Evolutionary conservation across 2,888 invertebrate species (phyloP).

Genomic region (Rhogogaster chlorosoma): DNA sequence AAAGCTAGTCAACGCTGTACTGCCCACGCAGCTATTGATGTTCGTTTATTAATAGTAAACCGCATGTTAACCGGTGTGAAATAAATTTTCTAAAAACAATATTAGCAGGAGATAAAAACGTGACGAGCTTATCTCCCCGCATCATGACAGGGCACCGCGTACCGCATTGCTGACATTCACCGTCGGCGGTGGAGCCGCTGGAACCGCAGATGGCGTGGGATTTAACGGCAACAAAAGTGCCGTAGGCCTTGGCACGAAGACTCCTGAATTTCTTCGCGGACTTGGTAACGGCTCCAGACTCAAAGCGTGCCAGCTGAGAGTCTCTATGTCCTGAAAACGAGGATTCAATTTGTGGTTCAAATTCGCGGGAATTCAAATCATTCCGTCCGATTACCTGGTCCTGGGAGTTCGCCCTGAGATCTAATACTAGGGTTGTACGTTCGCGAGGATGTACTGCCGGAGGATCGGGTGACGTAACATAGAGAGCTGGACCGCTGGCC

Average conservation of each 20-base stretch:
- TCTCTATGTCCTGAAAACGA: constrained; percentile 69
- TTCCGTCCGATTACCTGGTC: constrained; percentile 60
- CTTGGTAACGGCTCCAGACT: constrained; percentile 71
- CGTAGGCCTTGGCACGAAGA: constrained; percentile 60
- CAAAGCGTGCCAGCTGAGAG: constrained; percentile 74
- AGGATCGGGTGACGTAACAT: constrained; percentile 64
- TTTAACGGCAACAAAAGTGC: constrained; percentile 44
- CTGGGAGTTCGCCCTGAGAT: constrained; percentile 71
- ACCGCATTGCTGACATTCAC: constrained; percentile 59
- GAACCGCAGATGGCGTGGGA: constrained; percentile 49
- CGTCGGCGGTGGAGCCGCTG: constrained; percentile 47
- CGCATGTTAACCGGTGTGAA: not conserved
- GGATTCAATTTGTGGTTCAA: no score
- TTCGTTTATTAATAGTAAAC: not conserved
- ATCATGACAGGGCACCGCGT: constrained; percentile 12
- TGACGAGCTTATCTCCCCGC: constrained; percentile 11
- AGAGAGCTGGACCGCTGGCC: constrained; percentile 80
- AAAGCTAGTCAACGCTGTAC: not conserved
- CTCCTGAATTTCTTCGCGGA: constrained; percentile 62
- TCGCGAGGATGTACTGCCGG: constrained; percentile 68
- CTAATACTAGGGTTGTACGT: constrained; percentile 76
- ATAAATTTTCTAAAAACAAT: constrained; percentile 2
- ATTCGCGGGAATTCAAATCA: no score
- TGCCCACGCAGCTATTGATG: not conserved
- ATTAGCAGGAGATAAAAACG: constrained; percentile 22